Evolutionary conservation across 1,140 invertebrate genomes (phyloP), one percentile per base, ranked within the genome.

Genomic region (Camponotus floridanus): DNA sequence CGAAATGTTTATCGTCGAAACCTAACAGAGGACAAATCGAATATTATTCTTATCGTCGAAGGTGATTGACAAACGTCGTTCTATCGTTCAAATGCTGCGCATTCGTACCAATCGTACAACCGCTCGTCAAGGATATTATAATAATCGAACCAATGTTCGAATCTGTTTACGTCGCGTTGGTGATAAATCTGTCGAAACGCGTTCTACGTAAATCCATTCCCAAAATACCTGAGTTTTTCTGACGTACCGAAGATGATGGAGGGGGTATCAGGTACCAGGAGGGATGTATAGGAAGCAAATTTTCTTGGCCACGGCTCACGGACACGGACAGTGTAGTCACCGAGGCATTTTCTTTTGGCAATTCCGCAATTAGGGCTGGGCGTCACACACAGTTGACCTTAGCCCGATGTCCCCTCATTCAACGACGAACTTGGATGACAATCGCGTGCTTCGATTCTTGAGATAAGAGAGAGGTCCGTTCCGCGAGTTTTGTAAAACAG

Each of bases 381-480:
- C 61, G 42, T 76, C 76, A 88, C 42, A 36, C 13, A 85, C 51
- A 33, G 31, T 51, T 48, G 89, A 90, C 89, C 89, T 90, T 90
- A 90, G 90, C 89, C 88, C 89, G 78, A 71, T 55, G 88, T 76
- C 64, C 64, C 78, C 79, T 90, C 87, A 86, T 87, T 89, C 78
- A 89, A 57, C 78, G 68, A 61, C 57, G 74, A 39, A 70, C 88
- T 76, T 76, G 88, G 33, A 59, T 74, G 78, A 76, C 64, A 76
- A 45, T 76, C 11, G 45, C n/a, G 68, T 67, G 1, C 57, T n/a
- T 4, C 13, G 26, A 31, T 26, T n/a, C 31, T 55, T 11, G 61
- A 59, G 55, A 42, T 48, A 31, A 9, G 36, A 45, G 68, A 59
- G 13, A n/a, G 36, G 18, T 42, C n/a, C 6, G 39, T 26, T 39